A percentile compares a stretch with the other conserved stretches of the same genome.
Conservation (phyloP, 2,797 vertebrate genomes). For the Mionectes olivaceus region DNA sequence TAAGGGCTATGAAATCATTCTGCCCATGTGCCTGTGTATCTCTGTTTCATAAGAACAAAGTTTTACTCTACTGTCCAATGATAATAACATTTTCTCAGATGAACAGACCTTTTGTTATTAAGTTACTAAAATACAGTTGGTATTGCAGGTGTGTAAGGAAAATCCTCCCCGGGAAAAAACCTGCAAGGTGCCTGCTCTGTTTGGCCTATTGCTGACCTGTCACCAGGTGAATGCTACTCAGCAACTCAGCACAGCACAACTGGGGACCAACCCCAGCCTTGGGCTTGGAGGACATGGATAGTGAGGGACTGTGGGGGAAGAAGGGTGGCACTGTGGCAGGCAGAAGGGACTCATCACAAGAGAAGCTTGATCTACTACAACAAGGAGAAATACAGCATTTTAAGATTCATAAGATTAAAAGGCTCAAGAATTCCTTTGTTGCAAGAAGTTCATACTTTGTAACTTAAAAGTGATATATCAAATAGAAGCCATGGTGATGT, state of each 20-base stretch:
- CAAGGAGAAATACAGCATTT: not conserved
- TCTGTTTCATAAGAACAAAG: not conserved
- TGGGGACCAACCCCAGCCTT: not conserved
- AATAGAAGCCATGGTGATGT: not conserved
- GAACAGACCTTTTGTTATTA: not conserved
- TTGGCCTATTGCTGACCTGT: not conserved
- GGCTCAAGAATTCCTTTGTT: not conserved
- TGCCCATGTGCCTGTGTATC: not conserved
- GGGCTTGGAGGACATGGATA: fast-evolving
- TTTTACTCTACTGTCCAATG: not conserved
- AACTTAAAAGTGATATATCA: not conserved
- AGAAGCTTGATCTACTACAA: fast-evolving
- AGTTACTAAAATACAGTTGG: not conserved
- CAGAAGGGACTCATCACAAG: fast-evolving
- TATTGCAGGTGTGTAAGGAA: not conserved
- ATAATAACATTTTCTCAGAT: not conserved
- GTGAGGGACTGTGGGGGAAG: fast-evolving
- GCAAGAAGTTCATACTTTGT: not conserved
- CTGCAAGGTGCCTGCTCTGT: not conserved
- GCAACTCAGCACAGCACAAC: not conserved
- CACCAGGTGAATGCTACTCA: not conserved
- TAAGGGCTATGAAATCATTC: not conserved
- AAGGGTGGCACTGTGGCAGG: not conserved
- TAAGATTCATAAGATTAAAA: not conserved
- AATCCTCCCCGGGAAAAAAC: not conserved